phyloP scores from a whole-genome alignment of 2,113 vertebrate genomes.

The Cryptomyrus ogoouensis region DNA sequence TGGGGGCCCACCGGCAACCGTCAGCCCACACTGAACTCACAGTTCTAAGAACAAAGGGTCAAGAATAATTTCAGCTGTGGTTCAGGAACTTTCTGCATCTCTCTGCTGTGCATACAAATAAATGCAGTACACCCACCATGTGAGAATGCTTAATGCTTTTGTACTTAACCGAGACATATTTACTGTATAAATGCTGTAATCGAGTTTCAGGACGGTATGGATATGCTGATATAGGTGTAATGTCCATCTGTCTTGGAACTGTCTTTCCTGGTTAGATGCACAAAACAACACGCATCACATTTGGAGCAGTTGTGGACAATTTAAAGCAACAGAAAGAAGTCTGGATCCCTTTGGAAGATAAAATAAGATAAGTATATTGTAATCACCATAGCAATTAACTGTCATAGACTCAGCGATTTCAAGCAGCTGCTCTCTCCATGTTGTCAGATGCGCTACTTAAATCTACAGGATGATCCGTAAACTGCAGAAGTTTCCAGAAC shows the following conservation, averaged over 20 bases:
- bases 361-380: neutral
- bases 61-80: neutral
- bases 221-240: neutral
- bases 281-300: neutral
- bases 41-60: neutral
- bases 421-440: neutral
- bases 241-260: neutral
- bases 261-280: neutral
- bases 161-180: neutral
- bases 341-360: neutral
- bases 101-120: neutral
- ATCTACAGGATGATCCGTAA: neutral
- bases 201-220: neutral
- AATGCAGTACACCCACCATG: neutral
- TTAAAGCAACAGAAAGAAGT: neutral
- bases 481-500: neutral
- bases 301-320: neutral
- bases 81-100: neutral
- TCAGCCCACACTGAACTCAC: neutral
- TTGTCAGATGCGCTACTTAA: neutral
- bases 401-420: neutral
- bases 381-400: neutral
- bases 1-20: neutral
- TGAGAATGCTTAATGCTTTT: neutral
- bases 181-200: neutral